phyloP scores from a whole-genome alignment of 2,888 invertebrate genomes.

The Hedya salicella region DNA sequence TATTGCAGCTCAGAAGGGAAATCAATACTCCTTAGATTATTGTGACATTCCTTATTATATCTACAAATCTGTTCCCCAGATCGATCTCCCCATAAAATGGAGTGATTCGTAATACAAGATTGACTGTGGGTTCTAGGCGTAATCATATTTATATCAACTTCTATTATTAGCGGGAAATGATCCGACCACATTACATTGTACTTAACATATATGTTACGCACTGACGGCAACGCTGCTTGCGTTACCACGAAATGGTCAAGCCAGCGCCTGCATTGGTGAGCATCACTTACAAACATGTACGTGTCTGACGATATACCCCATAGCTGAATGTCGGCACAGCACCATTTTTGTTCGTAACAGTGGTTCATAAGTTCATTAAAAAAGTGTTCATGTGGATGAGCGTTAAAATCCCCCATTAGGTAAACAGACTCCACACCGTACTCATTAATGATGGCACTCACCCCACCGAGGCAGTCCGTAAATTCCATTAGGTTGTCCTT shows the following conservation, averaged over 20 bases:
- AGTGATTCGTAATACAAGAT: neutral
- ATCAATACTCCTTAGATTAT: conserved; percentile 5
- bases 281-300: neutral
- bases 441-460: too few relatives aligned
- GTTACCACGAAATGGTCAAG: neutral
- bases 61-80: neutral
- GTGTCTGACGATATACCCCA: neutral
- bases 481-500: too few relatives aligned
- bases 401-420: too few relatives aligned
- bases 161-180: conserved; percentile 1
- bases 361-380: neutral
- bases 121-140: neutral
- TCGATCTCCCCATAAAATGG: conserved; percentile 1
- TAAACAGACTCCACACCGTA: too few relatives aligned
- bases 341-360: neutral
- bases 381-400: neutral
- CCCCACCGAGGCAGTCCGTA: too few relatives aligned
- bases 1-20: too few relatives aligned
- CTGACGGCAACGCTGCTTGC: neutral
- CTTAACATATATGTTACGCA: conserved; percentile 6
- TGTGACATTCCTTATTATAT: neutral
- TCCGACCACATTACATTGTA: conserved; percentile 5
- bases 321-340: neutral
- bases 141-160: neutral
- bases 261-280: neutral